Conservation (phyloP, 2,888 invertebrate genomes). For the Xestia ashworthii region DNA sequence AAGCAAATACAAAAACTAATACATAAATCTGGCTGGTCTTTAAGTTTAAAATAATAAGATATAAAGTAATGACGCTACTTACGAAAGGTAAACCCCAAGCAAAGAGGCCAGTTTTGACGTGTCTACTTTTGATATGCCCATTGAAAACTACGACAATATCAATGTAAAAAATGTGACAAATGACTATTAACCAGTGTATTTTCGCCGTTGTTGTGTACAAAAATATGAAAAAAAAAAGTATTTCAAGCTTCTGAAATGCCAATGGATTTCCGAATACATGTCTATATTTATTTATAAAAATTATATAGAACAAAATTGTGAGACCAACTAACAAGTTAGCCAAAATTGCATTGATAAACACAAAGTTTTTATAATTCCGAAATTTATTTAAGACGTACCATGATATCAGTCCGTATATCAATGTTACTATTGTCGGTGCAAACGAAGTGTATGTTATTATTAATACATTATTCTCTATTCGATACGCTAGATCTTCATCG, state of each 20-base stretch:
- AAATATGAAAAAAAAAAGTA: background rate
- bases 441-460: background rate
- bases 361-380: background rate
- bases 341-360: background rate
- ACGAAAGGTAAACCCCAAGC: slow-evolving; percentile 4
- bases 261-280: background rate
- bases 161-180: slow-evolving; percentile 13
- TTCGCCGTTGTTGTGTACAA: background rate
- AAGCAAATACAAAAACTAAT: too few species aligned
- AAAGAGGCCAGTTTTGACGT: background rate
- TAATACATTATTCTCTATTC: too few species aligned
- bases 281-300: too few species aligned
- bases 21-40: too few species aligned
- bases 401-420: background rate
- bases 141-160: slow-evolving; percentile 26
- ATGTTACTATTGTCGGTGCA: too few species aligned
- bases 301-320: too few species aligned
- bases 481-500: too few species aligned
- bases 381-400: background rate
- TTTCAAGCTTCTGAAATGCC: background rate
- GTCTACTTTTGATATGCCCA: background rate
- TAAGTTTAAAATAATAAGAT: too few species aligned
- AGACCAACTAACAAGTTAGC: background rate
- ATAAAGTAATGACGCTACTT: background rate
- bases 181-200: background rate